phyloP scores from a whole-genome alignment of 2,797 vertebrate genomes.

The Cottoperca gobio region DNA sequence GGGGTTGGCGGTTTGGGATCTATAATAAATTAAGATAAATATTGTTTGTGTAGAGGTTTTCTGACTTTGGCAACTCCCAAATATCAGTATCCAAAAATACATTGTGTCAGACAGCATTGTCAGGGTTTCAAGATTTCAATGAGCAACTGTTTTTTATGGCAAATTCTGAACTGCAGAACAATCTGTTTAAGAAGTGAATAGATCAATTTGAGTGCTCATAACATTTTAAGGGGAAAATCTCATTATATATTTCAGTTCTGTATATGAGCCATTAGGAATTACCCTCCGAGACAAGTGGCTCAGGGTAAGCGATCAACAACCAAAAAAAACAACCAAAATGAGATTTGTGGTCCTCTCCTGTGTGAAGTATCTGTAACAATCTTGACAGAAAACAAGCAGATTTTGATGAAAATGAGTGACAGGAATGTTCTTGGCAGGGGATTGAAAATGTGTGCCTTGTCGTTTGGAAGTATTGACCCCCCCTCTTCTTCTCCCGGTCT shows the following conservation, averaged over 20 bases:
- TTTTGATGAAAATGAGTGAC: constrained; percentile 60
- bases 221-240: too few species aligned
- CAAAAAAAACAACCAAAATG: constrained; percentile 26
- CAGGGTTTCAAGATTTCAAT: not conserved
- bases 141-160: not conserved
- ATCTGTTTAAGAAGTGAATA: too few species aligned
- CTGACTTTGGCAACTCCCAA: not conserved
- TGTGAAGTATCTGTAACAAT: constrained; percentile 28
- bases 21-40: not conserved
- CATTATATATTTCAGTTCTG: not conserved
- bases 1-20: too few species aligned
- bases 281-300: not conserved
- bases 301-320: not conserved
- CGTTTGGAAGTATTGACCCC: constrained; percentile 13
- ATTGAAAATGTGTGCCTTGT: constrained; percentile 57
- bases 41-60: not conserved
- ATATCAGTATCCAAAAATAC: not conserved
- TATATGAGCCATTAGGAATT: not conserved
- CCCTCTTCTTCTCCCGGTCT: constrained; percentile 11
- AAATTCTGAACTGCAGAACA: too few species aligned
- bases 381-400: constrained; percentile 33
- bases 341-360: constrained; percentile 16
- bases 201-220: too few species aligned
- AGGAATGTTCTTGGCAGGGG: constrained; percentile 31
- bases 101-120: not conserved